Percentiles rank a stretch among this genome's conserved stretches.
These are phyloP conservation scores for Dicrostonyx torquatus DNA, from an alignment of 2,797 vertebrate species.

Conservation along the genomic window DNA sequence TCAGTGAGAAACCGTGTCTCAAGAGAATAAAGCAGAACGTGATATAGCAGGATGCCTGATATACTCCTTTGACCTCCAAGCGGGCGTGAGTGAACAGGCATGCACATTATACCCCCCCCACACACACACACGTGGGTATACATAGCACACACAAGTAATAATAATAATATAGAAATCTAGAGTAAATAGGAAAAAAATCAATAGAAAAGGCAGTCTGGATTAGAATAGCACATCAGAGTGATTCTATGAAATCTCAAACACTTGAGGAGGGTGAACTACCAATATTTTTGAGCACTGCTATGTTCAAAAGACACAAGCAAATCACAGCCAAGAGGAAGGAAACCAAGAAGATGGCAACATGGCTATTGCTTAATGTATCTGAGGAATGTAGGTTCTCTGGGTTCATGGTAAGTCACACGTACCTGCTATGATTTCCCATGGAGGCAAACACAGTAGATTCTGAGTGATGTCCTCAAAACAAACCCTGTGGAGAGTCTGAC, in stretches of 20 bases:
- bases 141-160: neutral
- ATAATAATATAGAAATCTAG: neutral
- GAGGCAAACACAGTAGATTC: neutral
- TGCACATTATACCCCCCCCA: neutral
- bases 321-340: neutral
- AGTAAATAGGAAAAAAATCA: neutral
- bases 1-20: neutral
- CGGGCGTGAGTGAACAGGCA: accelerated
- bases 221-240: neutral
- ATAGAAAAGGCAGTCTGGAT: neutral
- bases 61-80: neutral
- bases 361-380: neutral
- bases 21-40: neutral
- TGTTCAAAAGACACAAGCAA: neutral
- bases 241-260: neutral
- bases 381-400: neutral
- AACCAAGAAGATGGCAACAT: neutral
- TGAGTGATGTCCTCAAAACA: neutral
- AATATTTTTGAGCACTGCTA: neutral
- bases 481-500: neutral
- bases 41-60: neutral
- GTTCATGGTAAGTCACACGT: neutral
- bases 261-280: neutral
- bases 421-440: neutral
- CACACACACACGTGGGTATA: neutral